phyloP scores from a whole-genome alignment of 2,888 invertebrate genomes.

The Linyphia triangularis region DNA sequence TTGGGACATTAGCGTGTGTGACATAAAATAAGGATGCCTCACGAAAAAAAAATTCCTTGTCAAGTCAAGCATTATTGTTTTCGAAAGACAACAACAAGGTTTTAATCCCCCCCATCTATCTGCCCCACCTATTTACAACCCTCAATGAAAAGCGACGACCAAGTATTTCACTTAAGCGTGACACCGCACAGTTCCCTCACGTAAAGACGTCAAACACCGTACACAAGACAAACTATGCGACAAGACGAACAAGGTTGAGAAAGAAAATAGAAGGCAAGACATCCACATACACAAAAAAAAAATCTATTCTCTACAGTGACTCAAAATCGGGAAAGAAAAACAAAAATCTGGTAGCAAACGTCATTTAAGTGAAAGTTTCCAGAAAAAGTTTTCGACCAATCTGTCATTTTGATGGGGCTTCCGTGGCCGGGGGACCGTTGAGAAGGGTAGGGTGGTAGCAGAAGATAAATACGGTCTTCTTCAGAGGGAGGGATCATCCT shows the following conservation, averaged over 20 bases:
- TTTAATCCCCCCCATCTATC: too few species aligned
- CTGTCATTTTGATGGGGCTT: conserved; percentile 63
- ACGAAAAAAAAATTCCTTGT: not conserved
- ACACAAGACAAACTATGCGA: not conserved
- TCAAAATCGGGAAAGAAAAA: conserved; percentile 69
- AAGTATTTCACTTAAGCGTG: conserved; percentile 7
- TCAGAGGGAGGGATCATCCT: conserved; percentile 31
- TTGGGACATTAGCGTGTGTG: not conserved
- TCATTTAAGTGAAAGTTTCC: conserved; percentile 64
- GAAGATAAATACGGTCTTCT: conserved; percentile 47
- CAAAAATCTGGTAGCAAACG: conserved; percentile 64
- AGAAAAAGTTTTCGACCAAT: conserved; percentile 67
- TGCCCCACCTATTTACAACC: not conserved
- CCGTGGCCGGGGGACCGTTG: not conserved
- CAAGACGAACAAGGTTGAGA: not conserved
- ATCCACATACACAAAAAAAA: not conserved
- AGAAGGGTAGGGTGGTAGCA: not conserved
- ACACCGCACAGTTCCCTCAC: conserved; percentile 32
- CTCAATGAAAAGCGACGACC: not conserved
- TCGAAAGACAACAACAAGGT: not conserved
- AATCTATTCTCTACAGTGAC: conserved; percentile 41
- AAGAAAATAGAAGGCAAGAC: not conserved
- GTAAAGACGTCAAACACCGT: conserved; percentile 37
- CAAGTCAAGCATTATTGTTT: not conserved
- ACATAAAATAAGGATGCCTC: not conserved